Percentiles rank a stretch among this genome's conserved stretches.
Conservation (phyloP, 2,888 invertebrate genomes). For the Byasa hedistus region DNA sequence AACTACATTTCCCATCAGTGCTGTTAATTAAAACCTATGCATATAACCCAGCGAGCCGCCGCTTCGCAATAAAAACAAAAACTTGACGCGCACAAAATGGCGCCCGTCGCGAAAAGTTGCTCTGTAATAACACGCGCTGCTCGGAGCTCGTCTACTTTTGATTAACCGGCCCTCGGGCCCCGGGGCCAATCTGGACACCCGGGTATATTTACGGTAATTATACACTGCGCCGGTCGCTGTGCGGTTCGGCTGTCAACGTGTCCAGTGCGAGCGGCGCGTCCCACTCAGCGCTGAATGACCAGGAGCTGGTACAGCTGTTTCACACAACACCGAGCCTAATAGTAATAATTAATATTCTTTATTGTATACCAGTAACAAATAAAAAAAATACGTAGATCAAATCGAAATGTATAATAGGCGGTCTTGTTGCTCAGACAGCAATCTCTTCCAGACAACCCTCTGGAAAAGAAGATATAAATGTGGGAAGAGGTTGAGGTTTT, state of each 20-base stretch:
- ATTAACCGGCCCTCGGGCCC: constrained; percentile 24
- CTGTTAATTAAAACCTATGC: constrained; percentile 1
- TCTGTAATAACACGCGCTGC: constrained; percentile 23
- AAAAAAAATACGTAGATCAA: too few relatives aligned
- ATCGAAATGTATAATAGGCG: too few relatives aligned
- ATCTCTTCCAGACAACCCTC: too few relatives aligned
- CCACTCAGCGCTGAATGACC: constrained; percentile 39
- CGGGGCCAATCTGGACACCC: constrained; percentile 20
- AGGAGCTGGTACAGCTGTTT: constrained; percentile 53
- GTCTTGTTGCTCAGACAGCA: too few relatives aligned
- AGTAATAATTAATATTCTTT: too few relatives aligned
- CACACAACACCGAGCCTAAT: too few relatives aligned
- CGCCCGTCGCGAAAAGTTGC: constrained; percentile 10
- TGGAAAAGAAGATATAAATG: too few relatives aligned
- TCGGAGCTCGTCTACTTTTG: constrained; percentile 17
- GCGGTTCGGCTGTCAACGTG: constrained; percentile 45
- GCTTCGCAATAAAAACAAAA: constrained; percentile 10
- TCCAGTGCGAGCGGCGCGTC: constrained; percentile 13
- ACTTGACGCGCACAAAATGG: constrained; percentile 21
- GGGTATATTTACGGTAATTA: constrained; percentile 28
- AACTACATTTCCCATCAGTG: neutral
- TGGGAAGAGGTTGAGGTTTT: too few relatives aligned
- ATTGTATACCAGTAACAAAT: too few relatives aligned
- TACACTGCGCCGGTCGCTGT: constrained; percentile 18
- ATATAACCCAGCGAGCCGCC: constrained; percentile 5